These are phyloP conservation scores for Agriopis marginaria DNA, from an alignment of 2,888 invertebrate genomes.

Conservation along the genomic window DNA sequence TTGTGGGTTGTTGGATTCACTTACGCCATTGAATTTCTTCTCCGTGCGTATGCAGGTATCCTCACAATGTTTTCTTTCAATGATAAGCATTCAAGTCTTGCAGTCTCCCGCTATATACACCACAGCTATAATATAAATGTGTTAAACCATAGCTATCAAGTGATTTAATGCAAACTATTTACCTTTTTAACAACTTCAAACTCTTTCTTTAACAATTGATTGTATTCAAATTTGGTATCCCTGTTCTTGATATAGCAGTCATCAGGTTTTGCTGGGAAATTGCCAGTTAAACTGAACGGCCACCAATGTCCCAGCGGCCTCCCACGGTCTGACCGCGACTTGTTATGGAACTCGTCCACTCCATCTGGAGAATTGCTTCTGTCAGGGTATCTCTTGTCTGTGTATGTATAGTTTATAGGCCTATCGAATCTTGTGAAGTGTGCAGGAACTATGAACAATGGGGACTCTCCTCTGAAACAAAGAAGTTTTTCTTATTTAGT, in stretches of 20 bases:
- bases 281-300: slow-evolving; percentile 87
- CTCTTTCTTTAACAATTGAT: slow-evolving; percentile 74
- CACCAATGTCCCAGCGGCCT: slow-evolving; percentile 85
- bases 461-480: slow-evolving; percentile 72
- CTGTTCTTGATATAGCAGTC: slow-evolving; percentile 85
- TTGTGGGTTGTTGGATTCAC: no score
- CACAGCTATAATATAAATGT: no score
- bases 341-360: slow-evolving; percentile 67
- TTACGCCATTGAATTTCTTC: no score
- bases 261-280: slow-evolving; percentile 88
- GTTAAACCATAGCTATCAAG: background rate
- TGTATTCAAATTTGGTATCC: slow-evolving; percentile 64
- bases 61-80: no score
- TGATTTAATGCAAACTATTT: no score
- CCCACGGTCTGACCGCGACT: slow-evolving; percentile 62
- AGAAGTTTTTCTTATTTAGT: background rate
- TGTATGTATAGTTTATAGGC: slow-evolving; percentile 73
- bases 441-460: slow-evolving; percentile 91
- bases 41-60: no score
- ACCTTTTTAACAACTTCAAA: slow-evolving; percentile 81
- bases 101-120: no score
- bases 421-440: slow-evolving; percentile 92
- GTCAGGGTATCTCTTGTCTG: slow-evolving; percentile 66
- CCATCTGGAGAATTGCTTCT: slow-evolving; percentile 50
- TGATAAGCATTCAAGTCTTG: no score